Base-by-base conservation (phyloP, 1,140 invertebrate genomes). In the Cheumatopsyche charites region DNA sequence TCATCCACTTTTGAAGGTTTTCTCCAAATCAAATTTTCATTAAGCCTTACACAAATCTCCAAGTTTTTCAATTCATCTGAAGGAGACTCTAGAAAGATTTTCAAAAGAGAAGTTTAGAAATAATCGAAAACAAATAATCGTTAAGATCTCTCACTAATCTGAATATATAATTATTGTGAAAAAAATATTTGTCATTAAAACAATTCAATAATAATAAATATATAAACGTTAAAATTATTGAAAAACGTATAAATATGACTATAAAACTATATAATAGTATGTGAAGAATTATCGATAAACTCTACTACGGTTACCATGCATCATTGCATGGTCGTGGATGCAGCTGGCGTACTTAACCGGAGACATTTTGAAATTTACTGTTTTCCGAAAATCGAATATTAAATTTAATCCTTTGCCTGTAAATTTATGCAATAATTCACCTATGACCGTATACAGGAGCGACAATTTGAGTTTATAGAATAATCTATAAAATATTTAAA, bases 1-100 rank as follows among this genome's bases (percentile, higher is more conserved):
- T 58, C 55, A 58, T 58, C 23, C 7, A 58, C 55, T 58, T 58
- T 58, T 47, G 17, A 19, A 26, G 23, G 23, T 21, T 58, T 58
- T 58, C 55, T 25, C 55, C 7, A 58, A 58, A 58, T 58, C 19
- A 25, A 58, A 58, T 58, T 58, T 58, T 58, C 55, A 25, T 25
- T 58, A 58, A 58, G 55, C 55, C 9, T 25, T 58, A 58, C 55
- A 26, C 55, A 58, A 58, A 58, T 58, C 23, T 23, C 1, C 11
- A 58, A 58, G 55, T 58, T 58, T 58, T 58, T 58, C 55, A 58
- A 58, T 58, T 58, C 55, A 26, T 7, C 21, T 23, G 9, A 19
- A 19, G 21, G 25, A 23, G 21, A 58, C 23, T 58, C 23, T 12
- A 13, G 21, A 5, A 23, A 25, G 55, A 58, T 58, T 4, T 47